These are phyloP conservation scores for Sander lucioperca DNA, from an alignment of 2,113 vertebrate genomes.

Conservation along the genomic window DNA sequence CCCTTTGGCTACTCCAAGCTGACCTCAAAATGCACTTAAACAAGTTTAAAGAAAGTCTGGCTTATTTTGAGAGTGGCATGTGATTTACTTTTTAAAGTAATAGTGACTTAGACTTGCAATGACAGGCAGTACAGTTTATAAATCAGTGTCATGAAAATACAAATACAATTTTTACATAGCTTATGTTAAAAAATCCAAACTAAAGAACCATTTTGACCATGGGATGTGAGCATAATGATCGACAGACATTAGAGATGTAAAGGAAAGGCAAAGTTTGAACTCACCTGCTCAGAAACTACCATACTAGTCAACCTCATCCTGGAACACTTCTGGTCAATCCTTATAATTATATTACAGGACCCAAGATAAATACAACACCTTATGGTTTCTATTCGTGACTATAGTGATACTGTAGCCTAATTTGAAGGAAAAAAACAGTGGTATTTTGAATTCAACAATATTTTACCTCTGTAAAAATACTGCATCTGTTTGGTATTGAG, in stretches of 20 bases:
- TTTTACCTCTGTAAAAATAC: neutral
- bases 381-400: neutral
- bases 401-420: neutral
- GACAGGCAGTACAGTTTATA: neutral
- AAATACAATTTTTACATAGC: neutral
- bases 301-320: neutral
- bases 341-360: neutral
- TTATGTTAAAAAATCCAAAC: neutral
- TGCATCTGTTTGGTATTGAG: neutral
- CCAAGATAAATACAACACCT: neutral
- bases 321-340: neutral
- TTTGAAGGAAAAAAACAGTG: neutral
- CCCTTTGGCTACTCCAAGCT: constrained; percentile 15
- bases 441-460: neutral
- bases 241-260: neutral
- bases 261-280: neutral
- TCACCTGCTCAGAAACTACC: neutral
- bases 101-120: neutral
- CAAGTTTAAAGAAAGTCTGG: constrained; percentile 2
- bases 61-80: neutral
- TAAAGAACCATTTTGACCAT: neutral
- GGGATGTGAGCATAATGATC: neutral
- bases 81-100: constrained; percentile 12
- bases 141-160: neutral
- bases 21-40: constrained; percentile 18